phyloP scores from a whole-genome alignment of 2,113 vertebrate species.

The Campylomormyrus numenius region DNA sequence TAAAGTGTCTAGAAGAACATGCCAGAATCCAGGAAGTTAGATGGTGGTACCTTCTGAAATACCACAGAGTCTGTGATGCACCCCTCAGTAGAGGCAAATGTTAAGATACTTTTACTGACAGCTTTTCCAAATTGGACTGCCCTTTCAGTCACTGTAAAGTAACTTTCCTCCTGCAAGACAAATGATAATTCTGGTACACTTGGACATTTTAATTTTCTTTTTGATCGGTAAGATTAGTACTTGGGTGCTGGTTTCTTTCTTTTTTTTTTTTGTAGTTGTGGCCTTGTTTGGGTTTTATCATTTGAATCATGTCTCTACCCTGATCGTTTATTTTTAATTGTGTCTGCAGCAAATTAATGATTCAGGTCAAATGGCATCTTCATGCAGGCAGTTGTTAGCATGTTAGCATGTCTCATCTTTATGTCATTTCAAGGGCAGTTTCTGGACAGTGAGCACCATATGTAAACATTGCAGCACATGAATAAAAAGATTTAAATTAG shows the following conservation, averaged over 20 bases:
- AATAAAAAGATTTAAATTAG: constrained; percentile 21
- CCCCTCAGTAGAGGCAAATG: neutral
- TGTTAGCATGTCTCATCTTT: constrained; percentile 11
- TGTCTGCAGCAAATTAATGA: neutral
- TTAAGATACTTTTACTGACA: neutral
- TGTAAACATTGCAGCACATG: constrained; percentile 9
- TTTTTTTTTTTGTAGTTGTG: neutral
- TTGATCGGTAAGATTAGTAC: neutral
- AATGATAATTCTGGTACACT: neutral
- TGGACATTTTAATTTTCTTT: neutral
- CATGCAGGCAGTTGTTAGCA: neutral
- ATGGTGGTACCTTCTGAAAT: neutral
- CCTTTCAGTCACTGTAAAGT: neutral
- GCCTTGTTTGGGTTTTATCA: neutral
- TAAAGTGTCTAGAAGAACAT: neutral
- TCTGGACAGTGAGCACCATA: constrained; percentile 1
- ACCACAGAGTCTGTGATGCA: neutral
- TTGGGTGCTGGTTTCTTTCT: neutral
- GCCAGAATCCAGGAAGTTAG: neutral
- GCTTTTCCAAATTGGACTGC: neutral
- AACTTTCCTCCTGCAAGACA: neutral
- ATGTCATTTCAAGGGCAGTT: neutral
- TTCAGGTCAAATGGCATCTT: constrained; percentile 12
- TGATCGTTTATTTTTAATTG: neutral
- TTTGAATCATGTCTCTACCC: neutral